Evolutionary conservation across 92 coral and sea anemone genomes (phyloP), one percentile per base, ranked within the genome.

Genomic region (Parazoanthus swiftii): DNA sequence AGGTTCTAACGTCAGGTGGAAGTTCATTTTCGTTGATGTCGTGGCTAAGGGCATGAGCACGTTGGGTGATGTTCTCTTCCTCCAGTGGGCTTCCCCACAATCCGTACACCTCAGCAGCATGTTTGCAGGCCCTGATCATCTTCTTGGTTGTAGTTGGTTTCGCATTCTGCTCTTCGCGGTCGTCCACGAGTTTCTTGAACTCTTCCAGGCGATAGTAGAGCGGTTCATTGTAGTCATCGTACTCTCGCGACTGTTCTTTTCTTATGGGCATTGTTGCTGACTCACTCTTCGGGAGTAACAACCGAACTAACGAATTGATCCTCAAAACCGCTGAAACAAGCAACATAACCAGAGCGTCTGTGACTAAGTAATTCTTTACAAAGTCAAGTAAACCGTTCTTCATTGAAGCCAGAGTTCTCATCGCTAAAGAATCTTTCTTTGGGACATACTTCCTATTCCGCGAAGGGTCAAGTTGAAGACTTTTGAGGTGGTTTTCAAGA

Each of bases 391-490:
- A 33, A 5, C 39, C 39, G 16, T 39, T 74, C 77, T 74, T 35
- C 18, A 35, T 33, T 5, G 39, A 74, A 29, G 20, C 21, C 21
- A 29, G n/a, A 74, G 42, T 36, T 74, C 16, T 14, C 21, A 74
- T 14, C 21, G 77, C 59, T 11, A 54, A 54, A 18, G 59, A 26
- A 21, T 74, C 77, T 35, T 10, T 37, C 2, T 35, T 35, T 1
- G 77, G 46, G 23, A 36, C 77, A 74, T 74, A 74, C 37, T 6
- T 39, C 39, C 16, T 39, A 74, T 74, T 37, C 44, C 77, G 44
- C 77, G 77, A 74, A 21, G 77, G 81, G 21, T 77, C 58, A 77
- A 77, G 81, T 48, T 44, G 56, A 23, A 77, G 51, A 13, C 46
- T 44, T 36, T 29, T 23, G 14, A 77, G 81, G 21, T 77, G 81